Evolutionary conservation across 1,140 invertebrate genomes (phyloP), one percentile per base, ranked within the genome.

Genomic region (Tetramorium alpestre): DNA sequence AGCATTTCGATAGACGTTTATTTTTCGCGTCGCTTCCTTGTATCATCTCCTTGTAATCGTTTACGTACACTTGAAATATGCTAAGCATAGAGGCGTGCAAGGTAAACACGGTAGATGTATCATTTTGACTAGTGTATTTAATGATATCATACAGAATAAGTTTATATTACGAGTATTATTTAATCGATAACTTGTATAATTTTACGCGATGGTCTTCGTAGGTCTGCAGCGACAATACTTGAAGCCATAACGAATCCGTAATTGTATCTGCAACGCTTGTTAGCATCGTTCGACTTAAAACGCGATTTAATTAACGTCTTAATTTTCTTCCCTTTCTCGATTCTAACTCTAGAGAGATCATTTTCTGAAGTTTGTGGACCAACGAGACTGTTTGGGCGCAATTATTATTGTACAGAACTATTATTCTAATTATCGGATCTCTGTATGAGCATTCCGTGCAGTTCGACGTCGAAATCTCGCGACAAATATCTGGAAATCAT

Each of bases 71-170:
- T 41, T 41, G 22, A 80, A 69, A 69, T 13, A 54, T 18, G 25
- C 58, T n/a, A 13, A 47, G 18, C 22, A 28, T 44, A 70, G 70
- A 81, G 38, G 56, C n/a, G 38, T 33, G 25, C 58, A 65, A 85
- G 47, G 13, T 28, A 78, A 85, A 70, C 51, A 82, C n/a, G 47
- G 11, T n/a, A 58, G 16, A 49, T 28, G 22, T 72, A 13, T 72
- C 41, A 70, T 92, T 93, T 93, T 93, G 93, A 93, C 93, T 93
- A 93, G 93, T 92, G 75, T 93, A 92, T 88, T 91, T 92, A 92
- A 91, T 91, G 89, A 92, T 93, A 93, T 92, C 47, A 91, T 92
- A 93, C 92, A 93, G 88, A 78, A 92, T 86, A 92, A 91, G 72
- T 90, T 93, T 87, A 90, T 89, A 90, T 89, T 91, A 89, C 56